Percentiles rank a stretch among this genome's conserved stretches.
phyloP scores from a whole-genome alignment of 2,113 vertebrate species.

The Callopanchax toddi region DNA sequence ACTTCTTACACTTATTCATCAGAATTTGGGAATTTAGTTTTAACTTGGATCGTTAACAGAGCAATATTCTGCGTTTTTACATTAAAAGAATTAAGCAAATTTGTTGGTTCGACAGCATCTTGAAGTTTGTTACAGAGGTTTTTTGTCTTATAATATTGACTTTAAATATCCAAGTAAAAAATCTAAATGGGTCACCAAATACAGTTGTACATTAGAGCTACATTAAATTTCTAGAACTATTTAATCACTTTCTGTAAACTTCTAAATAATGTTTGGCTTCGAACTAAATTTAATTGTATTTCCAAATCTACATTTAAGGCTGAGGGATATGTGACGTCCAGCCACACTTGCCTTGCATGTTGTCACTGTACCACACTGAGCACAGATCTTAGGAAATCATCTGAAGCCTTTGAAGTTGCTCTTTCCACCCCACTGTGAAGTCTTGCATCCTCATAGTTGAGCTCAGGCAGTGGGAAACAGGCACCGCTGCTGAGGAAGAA shows the following conservation, averaged over 20 bases:
- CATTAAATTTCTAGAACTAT: too few species aligned
- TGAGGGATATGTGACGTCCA: slow-evolving; percentile 26
- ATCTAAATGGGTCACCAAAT: too few species aligned
- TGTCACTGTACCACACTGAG: slow-evolving; percentile 24
- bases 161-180: too few species aligned
- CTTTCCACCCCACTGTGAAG: slow-evolving; percentile 40
- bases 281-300: slow-evolving; percentile 4
- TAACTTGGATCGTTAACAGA: too few species aligned
- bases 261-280: slow-evolving; percentile 1
- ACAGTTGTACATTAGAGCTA: too few species aligned
- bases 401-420: slow-evolving; percentile 65
- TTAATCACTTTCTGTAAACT: background rate
- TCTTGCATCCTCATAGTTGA: slow-evolving; percentile 26
- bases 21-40: too few species aligned
- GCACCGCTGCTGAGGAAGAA: slow-evolving; percentile 43
- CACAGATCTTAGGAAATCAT: slow-evolving; percentile 58
- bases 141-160: too few species aligned
- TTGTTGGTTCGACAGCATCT: too few species aligned
- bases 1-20: too few species aligned
- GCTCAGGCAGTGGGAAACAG: background rate
- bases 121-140: too few species aligned
- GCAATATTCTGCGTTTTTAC: too few species aligned
- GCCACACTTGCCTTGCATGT: slow-evolving; percentile 16
- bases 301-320: slow-evolving; percentile 18
- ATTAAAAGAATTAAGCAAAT: too few species aligned